phyloP scores from a whole-genome alignment of 2,113 vertebrate species.

The Bubalus kerabau region DNA sequence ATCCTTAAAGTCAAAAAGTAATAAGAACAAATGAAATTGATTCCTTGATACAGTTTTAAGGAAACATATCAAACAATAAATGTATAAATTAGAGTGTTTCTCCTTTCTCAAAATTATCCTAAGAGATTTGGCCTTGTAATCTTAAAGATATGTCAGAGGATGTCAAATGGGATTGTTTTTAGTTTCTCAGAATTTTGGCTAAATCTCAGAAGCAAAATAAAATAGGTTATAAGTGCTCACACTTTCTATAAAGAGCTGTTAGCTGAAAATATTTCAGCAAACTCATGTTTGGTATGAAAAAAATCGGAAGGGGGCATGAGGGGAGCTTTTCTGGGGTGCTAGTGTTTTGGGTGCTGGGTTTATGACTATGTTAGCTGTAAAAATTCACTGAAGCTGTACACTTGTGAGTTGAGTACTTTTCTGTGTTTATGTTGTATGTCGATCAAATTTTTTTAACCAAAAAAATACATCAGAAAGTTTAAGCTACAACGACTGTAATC shows the following conservation, averaged over 20 bases:
- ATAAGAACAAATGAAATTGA: background rate
- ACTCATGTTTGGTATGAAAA: background rate
- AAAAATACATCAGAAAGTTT: background rate
- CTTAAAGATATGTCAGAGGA: background rate
- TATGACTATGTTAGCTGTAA: background rate
- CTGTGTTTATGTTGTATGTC: background rate
- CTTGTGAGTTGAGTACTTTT: background rate
- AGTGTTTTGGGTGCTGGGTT: background rate
- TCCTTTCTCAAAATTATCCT: slow-evolving; percentile 30
- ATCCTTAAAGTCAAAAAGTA: background rate
- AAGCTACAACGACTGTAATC: background rate
- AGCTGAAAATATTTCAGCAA: background rate
- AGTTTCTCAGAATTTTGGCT: slow-evolving; percentile 26
- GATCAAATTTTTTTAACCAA: background rate
- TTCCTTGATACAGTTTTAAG: background rate
- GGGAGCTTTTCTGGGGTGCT: background rate
- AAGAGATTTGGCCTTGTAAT: background rate
- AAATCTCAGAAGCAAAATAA: background rate
- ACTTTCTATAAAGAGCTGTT: background rate
- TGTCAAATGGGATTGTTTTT: background rate
- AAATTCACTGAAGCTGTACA: background rate
- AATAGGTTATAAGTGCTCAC: background rate
- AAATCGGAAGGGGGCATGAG: background rate
- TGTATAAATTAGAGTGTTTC: background rate
- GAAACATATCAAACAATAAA: background rate